Evolutionary conservation across 2,113 vertebrate species (phyloP).

Genomic region (Amia ocellicauda): DNA sequence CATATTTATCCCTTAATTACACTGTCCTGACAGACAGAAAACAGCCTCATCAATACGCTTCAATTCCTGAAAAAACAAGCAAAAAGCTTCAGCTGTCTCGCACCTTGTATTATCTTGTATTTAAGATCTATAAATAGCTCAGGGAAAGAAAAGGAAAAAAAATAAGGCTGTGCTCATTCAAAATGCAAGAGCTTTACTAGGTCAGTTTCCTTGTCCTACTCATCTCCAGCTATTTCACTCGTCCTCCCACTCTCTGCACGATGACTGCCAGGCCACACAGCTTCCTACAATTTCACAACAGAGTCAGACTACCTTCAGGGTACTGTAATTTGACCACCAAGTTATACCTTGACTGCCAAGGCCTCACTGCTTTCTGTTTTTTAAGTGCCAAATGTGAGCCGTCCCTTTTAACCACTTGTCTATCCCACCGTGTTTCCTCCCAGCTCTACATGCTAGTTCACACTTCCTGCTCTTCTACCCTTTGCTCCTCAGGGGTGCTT

Average conservation of each 20-base stretch:
- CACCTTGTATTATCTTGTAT: not conserved
- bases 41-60: not conserved
- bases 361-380: too few relatives aligned
- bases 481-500: too few relatives aligned
- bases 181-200: slow-evolving; percentile 22
- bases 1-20: slow-evolving; percentile 4
- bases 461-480: too few relatives aligned
- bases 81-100: not conserved
- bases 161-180: slow-evolving; percentile 12
- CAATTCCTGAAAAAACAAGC: slow-evolving; percentile 1
- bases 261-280: not conserved
- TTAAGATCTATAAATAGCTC: slow-evolving; percentile 19
- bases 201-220: slow-evolving; percentile 12
- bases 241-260: not conserved
- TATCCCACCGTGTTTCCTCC: too few relatives aligned
- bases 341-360: too few relatives aligned
- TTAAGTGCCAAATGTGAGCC: too few relatives aligned
- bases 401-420: too few relatives aligned
- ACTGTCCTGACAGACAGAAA: not conserved
- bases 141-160: not conserved
- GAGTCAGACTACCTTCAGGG: not conserved
- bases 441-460: too few relatives aligned
- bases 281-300: not conserved
- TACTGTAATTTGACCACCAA: too few relatives aligned
- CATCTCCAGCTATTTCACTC: slow-evolving; percentile 2